Evolutionary conservation across 2,797 vertebrate genomes (phyloP).

Genomic region (Cyprinodon diabolis): DNA sequence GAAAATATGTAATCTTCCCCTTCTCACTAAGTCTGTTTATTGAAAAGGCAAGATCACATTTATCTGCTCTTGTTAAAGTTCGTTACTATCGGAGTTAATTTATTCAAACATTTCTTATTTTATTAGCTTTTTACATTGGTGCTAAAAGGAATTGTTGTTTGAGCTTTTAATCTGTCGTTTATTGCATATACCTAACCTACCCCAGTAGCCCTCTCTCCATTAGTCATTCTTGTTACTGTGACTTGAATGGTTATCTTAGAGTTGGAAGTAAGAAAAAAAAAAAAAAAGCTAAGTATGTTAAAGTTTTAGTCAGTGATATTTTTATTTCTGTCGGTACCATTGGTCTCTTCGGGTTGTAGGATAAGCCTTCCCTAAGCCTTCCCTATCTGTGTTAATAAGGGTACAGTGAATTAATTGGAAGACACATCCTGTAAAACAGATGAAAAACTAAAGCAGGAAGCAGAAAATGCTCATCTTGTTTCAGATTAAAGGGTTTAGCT

Average conservation of each 20-base stretch:
- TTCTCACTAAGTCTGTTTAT: too few relatives aligned
- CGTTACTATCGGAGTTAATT: too few relatives aligned
- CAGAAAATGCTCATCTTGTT: not conserved
- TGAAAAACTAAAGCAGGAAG: not conserved
- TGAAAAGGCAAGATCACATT: too few relatives aligned
- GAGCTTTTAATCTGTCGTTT: not conserved
- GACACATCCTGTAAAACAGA: not conserved
- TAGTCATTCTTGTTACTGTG: not conserved
- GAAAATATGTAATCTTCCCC: too few relatives aligned
- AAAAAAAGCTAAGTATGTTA: not conserved
- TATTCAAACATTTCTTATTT: not conserved
- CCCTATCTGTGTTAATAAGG: not conserved
- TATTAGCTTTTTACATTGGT: not conserved
- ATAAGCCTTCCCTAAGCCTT: not conserved
- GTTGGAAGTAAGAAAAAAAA: not conserved
- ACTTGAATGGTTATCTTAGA: not conserved
- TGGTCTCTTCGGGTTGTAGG: not conserved
- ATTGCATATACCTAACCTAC: not conserved
- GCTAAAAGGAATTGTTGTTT: not conserved
- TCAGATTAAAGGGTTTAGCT: not conserved
- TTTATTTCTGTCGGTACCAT: not conserved
- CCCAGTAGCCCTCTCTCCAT: not conserved
- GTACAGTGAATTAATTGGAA: not conserved
- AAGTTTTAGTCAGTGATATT: not conserved
- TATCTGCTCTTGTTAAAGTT: not conserved